Evolutionary conservation across 2,888 invertebrate genomes (phyloP), one percentile per base, ranked within the genome.

Genomic region (Eupithecia exiguata): DNA sequence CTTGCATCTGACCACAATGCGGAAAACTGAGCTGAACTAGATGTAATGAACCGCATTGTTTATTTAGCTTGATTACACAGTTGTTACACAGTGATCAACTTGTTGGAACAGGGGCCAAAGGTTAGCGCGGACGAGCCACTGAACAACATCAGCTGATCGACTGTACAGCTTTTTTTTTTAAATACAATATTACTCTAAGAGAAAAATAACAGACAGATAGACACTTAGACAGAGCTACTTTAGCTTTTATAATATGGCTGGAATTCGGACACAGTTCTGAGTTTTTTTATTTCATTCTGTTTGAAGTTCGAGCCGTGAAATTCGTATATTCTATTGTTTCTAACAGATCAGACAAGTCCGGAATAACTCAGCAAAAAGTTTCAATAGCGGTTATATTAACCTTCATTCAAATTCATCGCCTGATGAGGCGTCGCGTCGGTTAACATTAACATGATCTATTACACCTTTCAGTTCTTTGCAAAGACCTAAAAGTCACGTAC

Each of bases 11-110:
- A 70, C 76, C 71, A 70, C 70, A 76, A 65, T 70, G 75, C 72
- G 75, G 75, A 70, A 72, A 75, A 75, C 38, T 65, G 63, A 21
- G 12, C 46, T 14, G 35, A 35, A 25, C 40, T 40, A 40, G 40
- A 74, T 74, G 53, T 74, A 62, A 76, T 62, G 63, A 73, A 74
- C 74, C 74, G 66, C 72, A 74, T 46, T 77, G 74, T 74, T 72
- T 72, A 72, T 70, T 69, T 72, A 68, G 6, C 58, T 70, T 70
- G 30, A 61, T 75, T 67, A 46, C 46, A 72, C 63, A 35, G 36
- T 70, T n/a, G 46, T 75, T 67, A 46, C 46, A 72, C 63, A 35
- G 36, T 68, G 35, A 65, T 18, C 66, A 63, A 72, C 68, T 30
- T 62, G 36, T 36, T 9, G 18, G 30, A 63, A 18, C 36, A 36